Base-by-base conservation (phyloP, 2,113 vertebrate genomes). In the Triplophysa tibetana region DNA sequence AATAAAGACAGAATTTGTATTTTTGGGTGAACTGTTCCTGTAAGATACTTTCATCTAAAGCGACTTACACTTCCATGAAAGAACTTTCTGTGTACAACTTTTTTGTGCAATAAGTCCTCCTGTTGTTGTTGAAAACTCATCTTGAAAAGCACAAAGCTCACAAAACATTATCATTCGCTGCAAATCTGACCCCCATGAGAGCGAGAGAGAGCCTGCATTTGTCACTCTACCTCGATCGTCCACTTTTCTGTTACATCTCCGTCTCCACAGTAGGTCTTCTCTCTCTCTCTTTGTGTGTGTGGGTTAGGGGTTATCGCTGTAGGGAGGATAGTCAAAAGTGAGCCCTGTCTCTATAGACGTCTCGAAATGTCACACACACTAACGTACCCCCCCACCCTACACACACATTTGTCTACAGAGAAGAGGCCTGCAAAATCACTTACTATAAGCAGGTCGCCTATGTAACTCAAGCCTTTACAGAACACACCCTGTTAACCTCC, bases 331-430 rank as follows among this genome's bases (percentile, higher is more conserved):
- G 23, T 33, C 56, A 24, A 23, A 67, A 50, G 62, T 52, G 52
- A 75, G 70, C 43, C 43, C 21, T n/a, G 26, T 79, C 48, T 79
- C 43, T 21, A 64, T 52, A 66, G 63, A 75, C 70, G 24, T 48
- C 21, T 64, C 24, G 66, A 65, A 81, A 81, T 68, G 63, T 75
- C 66, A 77, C 74, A 72, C 75, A 81, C 64, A 70, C 80, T 60
- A 3, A 38, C 33, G 33, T 38, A 38, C 6, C 33, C 33, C 33
- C 33, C 33, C 33, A 38, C 68, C 24, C 24, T 24, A 21, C 58
- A 65, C 67, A 52, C 67, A 79, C 77, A 70, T 50, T 56, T 64
- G 29, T 54, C 12, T 38, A 14, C 11, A 0, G 7, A 64, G 43
- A 76, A 11, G 17, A 54, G 74, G 74, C 24, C 74, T 76, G 74